Evolutionary conservation across 2,113 vertebrate species (phyloP).

Genomic region (Hemiprocne comata): DNA sequence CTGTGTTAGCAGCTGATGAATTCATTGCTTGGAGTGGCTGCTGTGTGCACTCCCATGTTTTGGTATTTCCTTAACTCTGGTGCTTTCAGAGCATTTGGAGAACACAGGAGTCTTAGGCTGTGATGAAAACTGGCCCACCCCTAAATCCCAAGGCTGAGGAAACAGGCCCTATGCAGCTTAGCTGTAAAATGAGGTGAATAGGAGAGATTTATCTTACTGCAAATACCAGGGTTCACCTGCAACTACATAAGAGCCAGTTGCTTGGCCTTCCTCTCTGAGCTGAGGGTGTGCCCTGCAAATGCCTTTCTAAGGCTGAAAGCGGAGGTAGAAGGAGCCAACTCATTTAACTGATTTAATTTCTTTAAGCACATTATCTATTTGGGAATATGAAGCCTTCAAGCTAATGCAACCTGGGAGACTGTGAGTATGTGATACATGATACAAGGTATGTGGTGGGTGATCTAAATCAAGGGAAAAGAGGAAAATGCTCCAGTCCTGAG

Average conservation of each 20-base stretch:
- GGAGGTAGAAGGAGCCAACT: neutral
- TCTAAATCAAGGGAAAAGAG: neutral
- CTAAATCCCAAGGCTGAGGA: conserved; percentile 1
- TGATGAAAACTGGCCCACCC: conserved; percentile 24
- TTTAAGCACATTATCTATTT: neutral
- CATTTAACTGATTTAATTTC: neutral
- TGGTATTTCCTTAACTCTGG: conserved; percentile 43
- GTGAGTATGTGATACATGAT: neutral
- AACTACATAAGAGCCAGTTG: neutral
- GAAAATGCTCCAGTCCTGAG: neutral
- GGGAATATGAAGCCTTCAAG: neutral
- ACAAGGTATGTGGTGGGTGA: neutral
- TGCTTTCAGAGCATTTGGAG: conserved; percentile 45
- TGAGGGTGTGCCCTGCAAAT: neutral
- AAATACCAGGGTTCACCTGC: conserved; percentile 26
- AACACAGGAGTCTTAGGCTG: conserved; percentile 28
- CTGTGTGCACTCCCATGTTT: neutral
- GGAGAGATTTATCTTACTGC: conserved; percentile 36
- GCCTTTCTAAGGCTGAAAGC: neutral
- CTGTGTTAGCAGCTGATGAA: conserved; percentile 64
- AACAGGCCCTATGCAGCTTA: conserved; percentile 27
- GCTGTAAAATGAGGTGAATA: conserved; percentile 44
- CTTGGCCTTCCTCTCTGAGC: neutral
- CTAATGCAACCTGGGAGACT: neutral
- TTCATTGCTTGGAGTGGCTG: conserved; percentile 5